Base-by-base conservation (phyloP, 2,113 vertebrate species). In the Phasianus colchicus region DNA sequence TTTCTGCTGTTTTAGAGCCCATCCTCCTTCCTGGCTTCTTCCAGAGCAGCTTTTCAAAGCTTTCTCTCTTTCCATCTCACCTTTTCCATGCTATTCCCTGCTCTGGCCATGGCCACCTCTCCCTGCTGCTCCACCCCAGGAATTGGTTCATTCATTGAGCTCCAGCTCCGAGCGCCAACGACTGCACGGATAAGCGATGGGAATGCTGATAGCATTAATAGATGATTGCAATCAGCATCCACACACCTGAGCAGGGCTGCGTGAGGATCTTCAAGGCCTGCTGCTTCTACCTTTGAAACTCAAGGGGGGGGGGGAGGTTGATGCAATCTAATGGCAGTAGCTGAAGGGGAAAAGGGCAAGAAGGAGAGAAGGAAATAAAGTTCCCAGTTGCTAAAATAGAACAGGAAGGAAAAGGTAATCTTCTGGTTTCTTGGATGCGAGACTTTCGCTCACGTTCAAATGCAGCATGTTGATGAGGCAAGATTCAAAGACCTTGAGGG, bases 211-310 rank as follows among this genome's bases (percentile, higher is more conserved):
- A 95, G 81, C 0, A 18, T 6, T 95, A 96, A 96, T 93, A 78
- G 92, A 48, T 50, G 96, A 96, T 96, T 24, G 0, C 94, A 96
- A 96, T 96, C 95, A 96, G 92, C 6, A 95, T 95, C 94, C 95
- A 78, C 96, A 94, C 95, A 96, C 92, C 96, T 96, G 96, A 96
- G 91, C 90, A 90, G 80, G 73, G 52, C 80, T 6, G 11, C 5
- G n/a, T 32, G 61, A 93, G 86, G 81, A 90, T 92, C 89, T 96
- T 65, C 92, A 90, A 95, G 95, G 92, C 95, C 92, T 76, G 47
- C 65, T 78, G 77, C 93, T 95, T 90, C 94, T 89, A 36, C 89
- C 92, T 90, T 86, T 94, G 92, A 88, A 96, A 95, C 81, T 90
- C 92, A 86, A 3, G 6, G 63, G 66, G 16, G 52, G 27, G 52